Conservation (phyloP, 2,113 vertebrate species). For the Anthoscopus minutus region DNA sequence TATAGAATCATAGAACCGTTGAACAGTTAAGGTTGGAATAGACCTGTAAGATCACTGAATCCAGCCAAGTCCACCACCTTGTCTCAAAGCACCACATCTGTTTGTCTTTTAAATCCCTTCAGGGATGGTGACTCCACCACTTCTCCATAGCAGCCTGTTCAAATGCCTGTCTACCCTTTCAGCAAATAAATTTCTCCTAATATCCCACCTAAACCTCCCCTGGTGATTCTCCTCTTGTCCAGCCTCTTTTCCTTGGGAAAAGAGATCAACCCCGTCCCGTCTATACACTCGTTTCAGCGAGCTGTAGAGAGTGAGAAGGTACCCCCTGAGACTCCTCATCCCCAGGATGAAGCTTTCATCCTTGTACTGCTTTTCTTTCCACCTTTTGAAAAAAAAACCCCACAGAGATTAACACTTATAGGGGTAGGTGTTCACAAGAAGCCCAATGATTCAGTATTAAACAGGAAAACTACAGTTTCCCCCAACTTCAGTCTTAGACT, state of each 20-base stretch:
- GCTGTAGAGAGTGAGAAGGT: neutral
- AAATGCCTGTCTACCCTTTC: neutral
- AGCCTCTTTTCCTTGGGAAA: neutral
- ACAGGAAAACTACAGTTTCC: accelerated
- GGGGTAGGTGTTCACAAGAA: neutral
- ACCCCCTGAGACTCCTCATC: neutral
- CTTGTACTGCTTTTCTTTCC: neutral
- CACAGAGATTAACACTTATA: neutral
- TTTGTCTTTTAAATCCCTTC: accelerated
- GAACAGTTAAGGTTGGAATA: neutral
- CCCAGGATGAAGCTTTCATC: neutral
- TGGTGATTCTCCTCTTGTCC: neutral
- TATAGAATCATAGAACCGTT: neutral
- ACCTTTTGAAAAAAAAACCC: neutral
- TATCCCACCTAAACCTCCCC: neutral
- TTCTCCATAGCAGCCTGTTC: neutral
- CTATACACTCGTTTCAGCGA: accelerated
- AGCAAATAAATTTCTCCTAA: neutral
- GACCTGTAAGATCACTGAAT: neutral
- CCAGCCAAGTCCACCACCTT: neutral
- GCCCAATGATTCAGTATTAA: too few relatives aligned
- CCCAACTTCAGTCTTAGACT: accelerated
- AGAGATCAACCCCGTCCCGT: neutral
- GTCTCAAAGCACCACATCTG: neutral
- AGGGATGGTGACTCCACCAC: too few relatives aligned